Evolutionary conservation across 2,888 invertebrate genomes (phyloP).

Genomic region (Alloscopus bannaensis): DNA sequence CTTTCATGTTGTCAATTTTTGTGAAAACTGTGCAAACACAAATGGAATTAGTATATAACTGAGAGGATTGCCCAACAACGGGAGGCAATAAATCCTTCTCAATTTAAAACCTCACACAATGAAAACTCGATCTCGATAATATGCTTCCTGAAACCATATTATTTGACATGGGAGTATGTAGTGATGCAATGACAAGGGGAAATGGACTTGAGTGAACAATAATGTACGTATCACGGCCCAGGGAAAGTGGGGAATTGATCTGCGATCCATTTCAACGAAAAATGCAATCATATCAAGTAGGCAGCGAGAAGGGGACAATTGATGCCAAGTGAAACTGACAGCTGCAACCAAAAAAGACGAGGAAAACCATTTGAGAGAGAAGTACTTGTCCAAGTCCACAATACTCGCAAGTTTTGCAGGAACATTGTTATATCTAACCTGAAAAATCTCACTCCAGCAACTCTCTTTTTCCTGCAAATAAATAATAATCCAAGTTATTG

Average conservation of each 20-base stretch:
- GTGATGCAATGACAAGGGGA: too few species aligned
- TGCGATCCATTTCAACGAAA: constrained; percentile 54
- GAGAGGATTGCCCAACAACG: too few species aligned
- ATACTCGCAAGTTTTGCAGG: neutral
- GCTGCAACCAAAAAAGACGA: constrained; percentile 52
- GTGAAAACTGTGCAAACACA: too few species aligned
- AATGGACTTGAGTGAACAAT: constrained; percentile 31
- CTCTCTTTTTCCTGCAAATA: too few species aligned
- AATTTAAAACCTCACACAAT: too few species aligned
- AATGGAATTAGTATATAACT: too few species aligned
- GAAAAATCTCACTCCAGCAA: constrained; percentile 22
- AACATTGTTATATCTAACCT: too few species aligned
- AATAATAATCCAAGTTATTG: constrained; percentile 53
- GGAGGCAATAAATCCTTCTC: too few species aligned
- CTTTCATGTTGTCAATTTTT: too few species aligned
- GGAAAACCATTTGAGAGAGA: constrained; percentile 34
- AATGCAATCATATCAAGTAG: constrained; percentile 56
- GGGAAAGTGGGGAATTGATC: constrained; percentile 56
- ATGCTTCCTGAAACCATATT: too few species aligned
- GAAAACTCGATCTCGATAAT: too few species aligned
- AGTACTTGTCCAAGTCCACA: too few species aligned
- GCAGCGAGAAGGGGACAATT: constrained; percentile 53
- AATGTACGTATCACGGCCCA: constrained; percentile 43
- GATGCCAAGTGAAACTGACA: constrained; percentile 63
- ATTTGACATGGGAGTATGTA: constrained; percentile 9